Conservation (phyloP, 2,797 vertebrate genomes). For the Neoniphon sammara region DNA sequence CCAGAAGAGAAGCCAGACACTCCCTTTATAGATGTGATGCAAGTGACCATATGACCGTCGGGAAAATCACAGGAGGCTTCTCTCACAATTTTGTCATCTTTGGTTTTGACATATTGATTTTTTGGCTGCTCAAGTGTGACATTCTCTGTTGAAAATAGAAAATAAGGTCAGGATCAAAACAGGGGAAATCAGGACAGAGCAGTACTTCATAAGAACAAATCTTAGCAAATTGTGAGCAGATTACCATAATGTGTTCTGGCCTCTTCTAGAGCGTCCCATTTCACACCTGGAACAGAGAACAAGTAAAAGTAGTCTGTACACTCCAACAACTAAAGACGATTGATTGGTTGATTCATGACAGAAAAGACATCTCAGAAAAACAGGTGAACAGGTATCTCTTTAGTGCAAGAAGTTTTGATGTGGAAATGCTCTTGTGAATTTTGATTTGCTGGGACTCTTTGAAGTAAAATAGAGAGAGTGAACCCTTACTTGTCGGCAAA, state of each 20-base stretch:
- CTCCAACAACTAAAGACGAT: background rate
- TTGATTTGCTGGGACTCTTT: fast-evolving
- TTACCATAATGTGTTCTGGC: conserved; percentile 26
- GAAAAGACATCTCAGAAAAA: background rate
- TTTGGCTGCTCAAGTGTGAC: background rate
- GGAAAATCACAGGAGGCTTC: fast-evolving
- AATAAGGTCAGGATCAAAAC: conserved; percentile 3
- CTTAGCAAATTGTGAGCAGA: background rate
- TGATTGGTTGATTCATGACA: background rate
- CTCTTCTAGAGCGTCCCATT: fast-evolving
- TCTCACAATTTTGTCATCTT: fast-evolving
- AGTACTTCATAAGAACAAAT: background rate
- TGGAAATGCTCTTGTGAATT: background rate
- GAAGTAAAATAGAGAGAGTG: background rate
- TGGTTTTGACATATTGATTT: fast-evolving
- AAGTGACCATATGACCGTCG: conserved; percentile 16
- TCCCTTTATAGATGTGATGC: conserved; percentile 65
- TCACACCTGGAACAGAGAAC: background rate
- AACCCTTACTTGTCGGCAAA: background rate
- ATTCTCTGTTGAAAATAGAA: conserved; percentile 60
- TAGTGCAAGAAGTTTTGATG: background rate
- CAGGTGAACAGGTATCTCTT: background rate
- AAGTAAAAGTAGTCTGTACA: background rate
- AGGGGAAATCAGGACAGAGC: background rate
- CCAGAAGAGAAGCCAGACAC: conserved; percentile 48